Base-by-base conservation (phyloP, 2,888 invertebrate genomes). In the Aricia artaxerxes region DNA sequence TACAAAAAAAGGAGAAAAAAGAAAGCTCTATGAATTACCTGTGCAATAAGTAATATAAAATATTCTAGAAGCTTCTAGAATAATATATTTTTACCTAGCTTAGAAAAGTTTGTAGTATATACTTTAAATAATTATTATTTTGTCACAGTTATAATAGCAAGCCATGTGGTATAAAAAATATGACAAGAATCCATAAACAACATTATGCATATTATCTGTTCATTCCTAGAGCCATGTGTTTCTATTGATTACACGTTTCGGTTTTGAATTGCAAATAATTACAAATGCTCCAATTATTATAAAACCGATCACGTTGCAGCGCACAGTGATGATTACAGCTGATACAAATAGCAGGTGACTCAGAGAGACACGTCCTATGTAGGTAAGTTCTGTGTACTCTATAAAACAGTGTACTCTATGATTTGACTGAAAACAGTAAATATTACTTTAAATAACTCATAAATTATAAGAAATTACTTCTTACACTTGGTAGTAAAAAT, bases 251-350 rank as follows among this genome's bases (percentile, higher is more conserved):
- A 72, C 44, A 78, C 16, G 16, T 40, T 44, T 44, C 9, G 31
- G 78, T 78, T 78, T 78, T 77, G 75, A 79, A 80, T 80, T 77
- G 79, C 73, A 60, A 78, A 80, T 79, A 57, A 78, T 78, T 77
- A 73, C 78, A 80, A 81, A 78, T 77, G 53, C 78, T 35, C 76
- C 61, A 61, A 75, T 78, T 75, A 75, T 78, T 75, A 79, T 49
- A 73, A 78, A 57, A 53, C 78, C 69, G 77, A 77, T 78, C 79
- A 80, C 78, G 77, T 73, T 72, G 49, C 35, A 31, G 57, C 38
- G 16, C 73, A 44, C 40, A 38, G 40, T 13, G 13, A 11, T 69
- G 69, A 69, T 44, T 73, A 73, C 73, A 40, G 11, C 13, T 40
- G 38, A 40, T 40, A 73, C 40, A 73, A 40, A 40, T 40, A 73